Conservation (phyloP, 2,888 invertebrate genomes). For the Morpho helenor region DNA sequence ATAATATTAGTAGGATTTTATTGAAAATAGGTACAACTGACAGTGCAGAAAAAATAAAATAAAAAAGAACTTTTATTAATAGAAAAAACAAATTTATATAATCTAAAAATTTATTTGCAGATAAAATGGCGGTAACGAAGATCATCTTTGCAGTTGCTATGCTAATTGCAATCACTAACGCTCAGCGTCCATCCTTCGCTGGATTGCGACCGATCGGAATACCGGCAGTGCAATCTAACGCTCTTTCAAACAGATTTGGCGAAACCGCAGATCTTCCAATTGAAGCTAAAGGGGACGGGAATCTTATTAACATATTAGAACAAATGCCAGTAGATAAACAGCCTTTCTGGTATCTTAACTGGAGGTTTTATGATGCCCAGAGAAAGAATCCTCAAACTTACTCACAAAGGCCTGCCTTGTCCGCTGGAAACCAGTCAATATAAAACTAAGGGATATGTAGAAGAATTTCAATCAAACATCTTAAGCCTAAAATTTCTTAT, state of each 20-base stretch:
- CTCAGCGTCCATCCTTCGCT: conserved; percentile 17
- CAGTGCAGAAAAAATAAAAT: no score
- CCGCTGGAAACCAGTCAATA: conserved; percentile 35
- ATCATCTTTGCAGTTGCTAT: conserved; percentile 15
- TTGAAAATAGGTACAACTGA: no score
- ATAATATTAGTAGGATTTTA: no score
- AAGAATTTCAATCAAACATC: background rate
- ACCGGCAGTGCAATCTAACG: conserved; percentile 68
- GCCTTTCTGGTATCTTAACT: conserved; percentile 82
- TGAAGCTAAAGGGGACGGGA: conserved; percentile 62
- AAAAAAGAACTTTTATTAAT: background rate
- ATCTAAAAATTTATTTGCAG: conserved; percentile 11
- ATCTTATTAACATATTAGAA: conserved; percentile 15
- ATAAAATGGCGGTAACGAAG: conserved; percentile 26
- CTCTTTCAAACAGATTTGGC: conserved; percentile 67
- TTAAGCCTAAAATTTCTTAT: no score
- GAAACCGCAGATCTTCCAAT: conserved; percentile 74
- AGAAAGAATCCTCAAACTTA: conserved; percentile 57
- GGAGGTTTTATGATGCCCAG: conserved; percentile 78
- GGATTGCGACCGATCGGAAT: conserved; percentile 36
- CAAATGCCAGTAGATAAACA: conserved; percentile 14
- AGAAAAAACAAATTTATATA: background rate
- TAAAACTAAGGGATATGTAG: background rate
- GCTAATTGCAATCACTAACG: conserved; percentile 15
- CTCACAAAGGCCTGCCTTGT: conserved; percentile 51